These are phyloP conservation scores for Caracal caracal DNA, from an alignment of 2,113 vertebrate genomes.

Conservation along the genomic window DNA sequence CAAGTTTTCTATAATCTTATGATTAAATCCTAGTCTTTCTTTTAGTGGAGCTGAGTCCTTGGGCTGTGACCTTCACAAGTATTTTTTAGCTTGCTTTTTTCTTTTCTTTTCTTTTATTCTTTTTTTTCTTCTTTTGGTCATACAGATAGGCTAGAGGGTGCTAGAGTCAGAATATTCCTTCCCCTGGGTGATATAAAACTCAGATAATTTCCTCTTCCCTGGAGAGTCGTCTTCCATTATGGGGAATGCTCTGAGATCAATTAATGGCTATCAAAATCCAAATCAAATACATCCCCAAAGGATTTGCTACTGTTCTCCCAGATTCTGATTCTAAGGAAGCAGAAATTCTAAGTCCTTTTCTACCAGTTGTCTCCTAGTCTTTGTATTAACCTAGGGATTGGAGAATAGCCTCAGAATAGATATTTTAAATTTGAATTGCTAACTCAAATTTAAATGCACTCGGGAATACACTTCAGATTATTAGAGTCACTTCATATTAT, in stretches of 20 bases:
- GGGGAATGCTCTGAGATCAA: not conserved
- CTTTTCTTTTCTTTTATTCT: not conserved
- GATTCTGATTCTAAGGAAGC: not conserved
- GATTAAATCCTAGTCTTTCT: not conserved
- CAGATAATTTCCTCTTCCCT: not conserved
- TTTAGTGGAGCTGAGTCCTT: not conserved
- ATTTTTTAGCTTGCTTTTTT: not conserved
- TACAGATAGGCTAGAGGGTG: fast-evolving
- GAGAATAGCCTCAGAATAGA: not conserved
- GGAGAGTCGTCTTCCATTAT: not conserved
- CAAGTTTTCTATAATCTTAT: not conserved
- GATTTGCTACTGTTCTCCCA: not conserved
- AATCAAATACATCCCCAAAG: not conserved
- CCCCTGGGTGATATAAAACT: fast-evolving
- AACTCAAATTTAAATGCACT: not conserved
- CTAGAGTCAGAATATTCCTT: not conserved
- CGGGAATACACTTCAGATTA: not conserved
- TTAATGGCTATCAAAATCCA: not conserved
- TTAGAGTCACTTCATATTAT: not conserved
- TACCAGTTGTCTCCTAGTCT: not conserved
- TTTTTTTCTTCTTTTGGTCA: not conserved
- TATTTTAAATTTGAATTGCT: not conserved
- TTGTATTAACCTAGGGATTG: not conserved
- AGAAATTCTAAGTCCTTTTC: not conserved
- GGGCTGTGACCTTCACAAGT: not conserved